Conservation (phyloP, 1,140 invertebrate genomes). For the Diachasma alloeum region DNA sequence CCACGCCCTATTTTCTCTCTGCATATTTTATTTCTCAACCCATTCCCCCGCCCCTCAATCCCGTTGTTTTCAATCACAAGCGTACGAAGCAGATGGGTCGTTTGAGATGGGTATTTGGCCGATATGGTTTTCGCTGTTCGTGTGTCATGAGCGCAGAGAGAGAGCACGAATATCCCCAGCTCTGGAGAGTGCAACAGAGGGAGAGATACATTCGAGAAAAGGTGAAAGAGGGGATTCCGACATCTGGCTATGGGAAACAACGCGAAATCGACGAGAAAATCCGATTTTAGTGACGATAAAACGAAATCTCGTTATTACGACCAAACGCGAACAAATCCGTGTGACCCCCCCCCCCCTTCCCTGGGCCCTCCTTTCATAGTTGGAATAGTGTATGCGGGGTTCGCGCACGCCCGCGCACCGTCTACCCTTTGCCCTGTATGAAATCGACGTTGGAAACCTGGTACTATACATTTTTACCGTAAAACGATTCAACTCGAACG, state of each 20-base stretch:
- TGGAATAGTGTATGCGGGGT: neutral
- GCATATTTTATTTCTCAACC: neutral
- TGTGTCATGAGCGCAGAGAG: neutral
- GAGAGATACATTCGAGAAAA: neutral
- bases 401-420: neutral
- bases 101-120: neutral
- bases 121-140: neutral
- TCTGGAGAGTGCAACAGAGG: neutral
- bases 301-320: slow-evolving; percentile 22
- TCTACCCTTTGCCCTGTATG: neutral
- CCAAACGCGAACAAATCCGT: slow-evolving; percentile 9
- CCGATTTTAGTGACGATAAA: slow-evolving; percentile 22
- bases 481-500: neutral
- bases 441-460: neutral
- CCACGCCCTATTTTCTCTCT: neutral
- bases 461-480: neutral
- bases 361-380: neutral
- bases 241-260: slow-evolving; percentile 2
- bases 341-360: neutral
- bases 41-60: neutral
- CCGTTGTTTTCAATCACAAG: neutral
- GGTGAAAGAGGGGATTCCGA: neutral
- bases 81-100: neutral
- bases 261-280: slow-evolving; percentile 13
- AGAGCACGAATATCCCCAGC: neutral